A percentile compares a stretch with the other conserved stretches of the same genome.
Conservation (phyloP, 2,113 vertebrate species). For the Chrysochloris asiatica region DNA sequence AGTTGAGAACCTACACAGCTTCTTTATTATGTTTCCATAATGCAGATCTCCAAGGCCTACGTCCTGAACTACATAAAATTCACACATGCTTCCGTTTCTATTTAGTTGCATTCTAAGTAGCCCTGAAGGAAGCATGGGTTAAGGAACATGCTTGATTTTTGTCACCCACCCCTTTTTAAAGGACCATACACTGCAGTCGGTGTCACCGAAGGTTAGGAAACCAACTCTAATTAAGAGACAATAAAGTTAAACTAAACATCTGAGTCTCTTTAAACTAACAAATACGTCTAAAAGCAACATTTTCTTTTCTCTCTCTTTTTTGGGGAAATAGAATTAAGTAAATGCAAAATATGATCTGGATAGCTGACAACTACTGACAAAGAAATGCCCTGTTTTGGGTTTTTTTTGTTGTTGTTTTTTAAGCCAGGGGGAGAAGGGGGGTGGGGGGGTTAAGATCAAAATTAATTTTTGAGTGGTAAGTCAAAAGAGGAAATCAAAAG, state of each 20-base stretch:
- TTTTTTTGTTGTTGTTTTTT: neutral
- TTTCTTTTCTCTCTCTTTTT: neutral
- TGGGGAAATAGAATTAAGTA: slow-evolving; percentile 39
- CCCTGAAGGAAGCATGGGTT: neutral
- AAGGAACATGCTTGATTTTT: neutral
- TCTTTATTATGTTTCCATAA: slow-evolving; percentile 30
- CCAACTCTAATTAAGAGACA: slow-evolving; percentile 43
- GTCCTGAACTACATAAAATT: neutral
- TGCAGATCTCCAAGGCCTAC: neutral
- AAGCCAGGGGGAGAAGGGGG: no score
- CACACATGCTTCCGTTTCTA: slow-evolving; percentile 42
- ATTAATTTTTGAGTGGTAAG: slow-evolving; percentile 11
- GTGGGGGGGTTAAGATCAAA: neutral
- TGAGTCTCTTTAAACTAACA: slow-evolving; percentile 8
- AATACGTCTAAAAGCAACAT: slow-evolving; percentile 20
- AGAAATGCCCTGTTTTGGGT: slow-evolving; percentile 38
- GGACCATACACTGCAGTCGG: slow-evolving; percentile 3
- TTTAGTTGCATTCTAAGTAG: neutral
- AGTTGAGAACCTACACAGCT: slow-evolving; percentile 18
- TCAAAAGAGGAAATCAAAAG: slow-evolving; percentile 25
- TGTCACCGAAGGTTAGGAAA: neutral
- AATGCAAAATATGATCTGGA: slow-evolving; percentile 60
- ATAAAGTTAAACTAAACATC: slow-evolving; percentile 58
- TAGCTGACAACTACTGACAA: slow-evolving; percentile 55
- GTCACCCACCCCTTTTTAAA: neutral